These are phyloP conservation scores for Zygaena filipendulae DNA, from an alignment of 2,888 invertebrate genomes.

Conservation along the genomic window DNA sequence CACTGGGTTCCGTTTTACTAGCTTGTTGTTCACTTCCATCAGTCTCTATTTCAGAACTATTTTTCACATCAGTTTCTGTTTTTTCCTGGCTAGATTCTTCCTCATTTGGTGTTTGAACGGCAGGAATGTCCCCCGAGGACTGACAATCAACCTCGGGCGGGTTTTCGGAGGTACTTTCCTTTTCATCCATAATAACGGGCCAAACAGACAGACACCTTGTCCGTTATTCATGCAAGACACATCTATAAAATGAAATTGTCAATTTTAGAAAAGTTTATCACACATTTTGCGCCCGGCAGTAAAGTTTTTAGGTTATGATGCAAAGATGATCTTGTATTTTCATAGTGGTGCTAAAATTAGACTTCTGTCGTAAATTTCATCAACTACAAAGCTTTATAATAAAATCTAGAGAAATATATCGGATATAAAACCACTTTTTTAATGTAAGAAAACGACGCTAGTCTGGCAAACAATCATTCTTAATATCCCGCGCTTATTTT, in stretches of 20 bases:
- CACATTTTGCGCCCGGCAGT: constrained; percentile 33
- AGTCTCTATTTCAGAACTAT: neutral
- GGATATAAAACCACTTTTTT: neutral
- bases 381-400: neutral
- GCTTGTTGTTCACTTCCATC: constrained; percentile 9
- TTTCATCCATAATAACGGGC: constrained; percentile 43
- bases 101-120: constrained; percentile 12
- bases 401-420: neutral
- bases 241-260: constrained; percentile 33
- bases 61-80: constrained; percentile 13
- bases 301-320: constrained; percentile 47
- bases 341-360: constrained; percentile 1
- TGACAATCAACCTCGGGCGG: constrained; percentile 22
- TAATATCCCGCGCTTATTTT: constrained; percentile 58
- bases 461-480: constrained; percentile 25
- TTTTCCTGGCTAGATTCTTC: constrained; percentile 11
- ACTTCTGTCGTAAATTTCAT: constrained; percentile 2
- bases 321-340: constrained; percentile 10
- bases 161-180: constrained; percentile 31
- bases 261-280: constrained; percentile 4
- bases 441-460: constrained; percentile 31
- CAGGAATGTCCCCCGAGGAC: constrained; percentile 16
- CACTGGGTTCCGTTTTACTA: constrained; percentile 15
- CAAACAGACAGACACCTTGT: constrained; percentile 29
- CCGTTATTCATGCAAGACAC: constrained; percentile 21